phyloP scores from a whole-genome alignment of 2,113 vertebrate genomes.

The Mus musculus region DNA sequence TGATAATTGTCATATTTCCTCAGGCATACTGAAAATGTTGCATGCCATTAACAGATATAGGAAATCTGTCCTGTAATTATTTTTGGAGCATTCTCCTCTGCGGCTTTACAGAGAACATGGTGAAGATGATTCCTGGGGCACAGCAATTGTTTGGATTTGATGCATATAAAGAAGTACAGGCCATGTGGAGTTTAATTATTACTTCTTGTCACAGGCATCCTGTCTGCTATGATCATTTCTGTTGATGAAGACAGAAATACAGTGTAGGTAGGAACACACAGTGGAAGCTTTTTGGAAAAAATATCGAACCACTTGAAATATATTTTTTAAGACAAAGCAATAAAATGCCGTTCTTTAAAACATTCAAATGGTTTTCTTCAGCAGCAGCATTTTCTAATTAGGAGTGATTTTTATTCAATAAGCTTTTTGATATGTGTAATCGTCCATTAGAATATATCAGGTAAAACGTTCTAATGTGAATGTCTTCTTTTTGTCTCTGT shows the following conservation, averaged over 20 bases:
- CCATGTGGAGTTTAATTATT: neutral
- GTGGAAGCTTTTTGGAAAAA: neutral
- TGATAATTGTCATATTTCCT: neutral
- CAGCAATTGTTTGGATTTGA: neutral
- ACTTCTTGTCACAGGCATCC: neutral
- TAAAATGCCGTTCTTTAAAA: constrained; percentile 54
- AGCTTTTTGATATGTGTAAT: constrained; percentile 53
- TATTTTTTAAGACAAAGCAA: constrained; percentile 34
- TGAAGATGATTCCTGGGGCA: neutral
- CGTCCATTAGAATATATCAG: constrained; percentile 56
- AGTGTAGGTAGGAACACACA: neutral
- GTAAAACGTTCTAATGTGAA: constrained; percentile 57
- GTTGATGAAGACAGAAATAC: constrained; percentile 12
- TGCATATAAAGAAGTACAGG: neutral
- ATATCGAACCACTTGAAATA: constrained; percentile 28
- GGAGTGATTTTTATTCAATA: constrained; percentile 62
- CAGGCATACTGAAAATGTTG: neutral
- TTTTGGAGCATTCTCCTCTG: neutral
- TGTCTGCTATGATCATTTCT: neutral
- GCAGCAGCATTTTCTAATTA: constrained; percentile 56
- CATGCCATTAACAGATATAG: neutral
- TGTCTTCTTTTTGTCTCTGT: constrained; percentile 65
- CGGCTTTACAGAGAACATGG: neutral
- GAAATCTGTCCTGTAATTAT: neutral
- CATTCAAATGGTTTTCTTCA: constrained; percentile 18